Base-by-base conservation (phyloP, 2,888 invertebrate genomes). In the Chrysolina oricalcia region DNA sequence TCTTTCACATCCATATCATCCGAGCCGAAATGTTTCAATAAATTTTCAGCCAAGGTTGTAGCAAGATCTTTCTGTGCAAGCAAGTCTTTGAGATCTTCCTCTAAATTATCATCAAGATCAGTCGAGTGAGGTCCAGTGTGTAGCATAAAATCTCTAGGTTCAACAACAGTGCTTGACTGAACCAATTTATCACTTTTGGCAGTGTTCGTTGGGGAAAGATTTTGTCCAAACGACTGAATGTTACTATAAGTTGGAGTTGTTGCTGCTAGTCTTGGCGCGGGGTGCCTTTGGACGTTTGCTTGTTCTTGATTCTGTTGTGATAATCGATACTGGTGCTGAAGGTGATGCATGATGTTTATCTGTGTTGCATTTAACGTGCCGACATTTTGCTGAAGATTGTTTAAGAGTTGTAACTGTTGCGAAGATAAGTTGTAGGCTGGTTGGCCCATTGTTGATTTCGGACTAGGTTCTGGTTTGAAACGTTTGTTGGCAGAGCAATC, bases 401-500 rank as follows among this genome's bases (percentile, higher is more conserved):
- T 95, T 79, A 98, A 89, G 86, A 94, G 92, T 86, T 97, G 96
- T 81, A 97, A 89, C 88, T 98, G 97, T 84, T 97, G 96, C n/a
- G 92, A 93, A 8, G 92, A 92, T 74, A 97, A 90, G 83, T 93
- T 94, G 85, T 91, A 92, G 8, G 92, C 89, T 35, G 92, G 91
- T 35, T 90, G 90, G 27, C 35, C 67, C 35, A 67, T n/a, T 19
- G 76, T 66, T 75, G 84, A 63, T 80, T 87, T 88, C 75, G 85
- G 86, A 59, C 88, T 87, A n/a, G 83, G 77, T 78, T 89, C 89
- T n/a, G 90, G 90, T 88, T 93, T 93, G 82, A 92, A 92, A 81
- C 92, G 89, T 86, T 93, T 93, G 46, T 89, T 87, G 81, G 85
- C 89, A 82, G 83, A 89, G 71, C 85, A 83, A 64, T 78, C 81